Evolutionary conservation across 2,888 invertebrate species (phyloP).

Genomic region (Cenopis cana): DNA sequence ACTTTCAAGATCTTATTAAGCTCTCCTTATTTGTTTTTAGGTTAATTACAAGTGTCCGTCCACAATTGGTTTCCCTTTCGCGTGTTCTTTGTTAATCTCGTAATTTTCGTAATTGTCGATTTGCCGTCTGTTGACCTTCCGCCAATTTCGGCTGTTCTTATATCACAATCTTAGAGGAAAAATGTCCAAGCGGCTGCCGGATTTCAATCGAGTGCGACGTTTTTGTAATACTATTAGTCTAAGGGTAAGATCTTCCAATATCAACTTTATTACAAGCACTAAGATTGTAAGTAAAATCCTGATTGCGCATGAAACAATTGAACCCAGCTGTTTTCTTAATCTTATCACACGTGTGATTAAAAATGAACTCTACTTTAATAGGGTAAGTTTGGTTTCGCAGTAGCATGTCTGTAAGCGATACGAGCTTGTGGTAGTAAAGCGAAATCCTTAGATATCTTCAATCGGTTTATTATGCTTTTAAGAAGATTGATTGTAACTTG

Average conservation of each 20-base stretch:
- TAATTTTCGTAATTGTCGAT: constrained; percentile 24
- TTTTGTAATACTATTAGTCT: background rate
- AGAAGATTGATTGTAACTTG: constrained; percentile 22
- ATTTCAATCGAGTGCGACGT: background rate
- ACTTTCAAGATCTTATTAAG: constrained; percentile 16
- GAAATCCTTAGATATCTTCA: constrained; percentile 27
- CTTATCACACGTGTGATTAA: too few species aligned
- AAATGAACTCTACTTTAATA: background rate
- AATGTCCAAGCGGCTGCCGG: background rate
- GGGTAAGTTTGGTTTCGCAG: background rate
- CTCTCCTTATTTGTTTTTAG: constrained; percentile 13
- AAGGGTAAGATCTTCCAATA: background rate
- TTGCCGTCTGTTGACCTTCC: constrained; percentile 28
- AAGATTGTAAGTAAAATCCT: background rate
- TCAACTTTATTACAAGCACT: constrained; percentile 4
- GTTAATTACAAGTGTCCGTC: constrained; percentile 28
- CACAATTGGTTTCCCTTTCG: constrained; percentile 26
- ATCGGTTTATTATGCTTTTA: constrained; percentile 30
- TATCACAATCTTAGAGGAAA: background rate
- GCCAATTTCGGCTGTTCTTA: constrained; percentile 10
- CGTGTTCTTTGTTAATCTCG: constrained; percentile 25
- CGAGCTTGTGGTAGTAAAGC: constrained; percentile 11
- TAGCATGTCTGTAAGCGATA: constrained; percentile 1
- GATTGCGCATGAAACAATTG: background rate
- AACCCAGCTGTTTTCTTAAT: background rate